These are phyloP conservation scores for Tholera decimalis DNA, from an alignment of 2,888 invertebrate genomes.

Conservation along the genomic window DNA sequence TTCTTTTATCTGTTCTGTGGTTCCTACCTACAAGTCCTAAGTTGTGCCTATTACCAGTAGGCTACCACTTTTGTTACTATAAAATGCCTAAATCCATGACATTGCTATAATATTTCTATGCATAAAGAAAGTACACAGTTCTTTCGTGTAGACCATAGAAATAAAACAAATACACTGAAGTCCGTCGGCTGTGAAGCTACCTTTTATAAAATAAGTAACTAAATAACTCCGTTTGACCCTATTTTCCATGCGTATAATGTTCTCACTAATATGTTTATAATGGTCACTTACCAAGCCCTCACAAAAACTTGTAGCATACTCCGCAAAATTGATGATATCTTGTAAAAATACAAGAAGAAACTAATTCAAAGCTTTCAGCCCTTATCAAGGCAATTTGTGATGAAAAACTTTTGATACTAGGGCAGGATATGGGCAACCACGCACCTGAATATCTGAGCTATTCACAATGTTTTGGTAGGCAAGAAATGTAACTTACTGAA, in stretches of 20 bases:
- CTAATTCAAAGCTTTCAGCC: slow-evolving; percentile 35
- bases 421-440: neutral
- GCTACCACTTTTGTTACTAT: no score
- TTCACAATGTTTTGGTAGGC: neutral
- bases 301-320: slow-evolving; percentile 8
- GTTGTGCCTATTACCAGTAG: no score
- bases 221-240: neutral
- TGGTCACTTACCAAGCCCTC: slow-evolving; percentile 3
- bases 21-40: no score
- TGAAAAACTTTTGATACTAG: slow-evolving; percentile 14
- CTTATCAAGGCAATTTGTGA: slow-evolving; percentile 18
- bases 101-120: no score
- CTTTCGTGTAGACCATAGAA: no score
- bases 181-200: no score
- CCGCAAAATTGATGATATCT: slow-evolving; percentile 3
- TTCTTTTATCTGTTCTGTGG: no score
- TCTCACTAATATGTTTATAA: slow-evolving; percentile 9
- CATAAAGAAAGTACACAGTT: no score
- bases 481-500: neutral
- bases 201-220: neutral
- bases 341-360: slow-evolving; percentile 10
- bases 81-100: no score
- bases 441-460: neutral
- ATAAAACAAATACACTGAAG: no score
- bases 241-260: neutral